Conservation (phyloP, 2,888 invertebrate genomes). For the Globia sparganii region DNA sequence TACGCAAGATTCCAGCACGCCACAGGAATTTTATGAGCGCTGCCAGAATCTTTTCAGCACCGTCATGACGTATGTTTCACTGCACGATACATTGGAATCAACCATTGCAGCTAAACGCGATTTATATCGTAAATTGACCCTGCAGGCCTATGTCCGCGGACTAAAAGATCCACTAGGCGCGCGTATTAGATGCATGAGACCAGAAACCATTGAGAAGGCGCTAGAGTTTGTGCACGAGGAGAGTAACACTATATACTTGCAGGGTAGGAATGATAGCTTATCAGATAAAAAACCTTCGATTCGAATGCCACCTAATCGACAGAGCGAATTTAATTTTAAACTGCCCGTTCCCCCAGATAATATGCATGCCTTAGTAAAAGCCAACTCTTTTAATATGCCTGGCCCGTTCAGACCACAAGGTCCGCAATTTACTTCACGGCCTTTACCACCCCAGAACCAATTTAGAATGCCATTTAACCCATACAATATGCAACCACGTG, state of each 20-base stretch:
- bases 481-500: neutral
- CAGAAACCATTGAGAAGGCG: neutral
- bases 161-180: slow-evolving; percentile 1
- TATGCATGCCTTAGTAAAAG: no score
- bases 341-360: slow-evolving; percentile 2
- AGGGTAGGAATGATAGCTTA: neutral
- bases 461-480: neutral
- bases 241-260: neutral
- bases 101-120: neutral
- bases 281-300: neutral
- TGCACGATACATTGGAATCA: neutral
- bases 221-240: neutral
- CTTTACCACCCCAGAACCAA: neutral
- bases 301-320: neutral
- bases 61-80: slow-evolving; percentile 1
- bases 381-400: neutral
- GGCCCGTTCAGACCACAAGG: neutral
- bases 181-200: slow-evolving; percentile 2
- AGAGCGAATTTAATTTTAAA: neutral
- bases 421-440: neutral
- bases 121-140: neutral
- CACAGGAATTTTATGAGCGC: neutral
- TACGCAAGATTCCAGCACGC: neutral
- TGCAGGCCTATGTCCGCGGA: neutral
- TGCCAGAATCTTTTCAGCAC: neutral